Percentiles rank a stretch among this genome's conserved stretches.
Conservation (phyloP, 2,888 invertebrate genomes). For the Sacculina carcini region DNA sequence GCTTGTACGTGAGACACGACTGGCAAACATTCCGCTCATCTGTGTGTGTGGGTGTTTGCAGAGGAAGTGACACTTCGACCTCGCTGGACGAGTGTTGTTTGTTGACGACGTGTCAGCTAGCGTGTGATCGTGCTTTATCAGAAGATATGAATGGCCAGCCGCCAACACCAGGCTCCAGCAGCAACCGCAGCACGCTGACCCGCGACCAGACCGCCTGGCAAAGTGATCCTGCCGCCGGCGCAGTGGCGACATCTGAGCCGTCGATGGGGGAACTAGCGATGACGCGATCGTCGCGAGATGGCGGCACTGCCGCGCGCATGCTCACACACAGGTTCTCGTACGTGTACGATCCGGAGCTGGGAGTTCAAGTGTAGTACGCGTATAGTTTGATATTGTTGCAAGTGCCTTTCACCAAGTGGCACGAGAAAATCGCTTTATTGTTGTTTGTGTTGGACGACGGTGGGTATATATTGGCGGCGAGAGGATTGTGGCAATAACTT, state of each 20-base stretch:
- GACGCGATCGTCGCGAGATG: not conserved
- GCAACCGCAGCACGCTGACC: not conserved
- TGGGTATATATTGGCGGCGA: too few relatives aligned
- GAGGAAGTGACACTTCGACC: slow-evolving; percentile 18
- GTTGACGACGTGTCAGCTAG: slow-evolving; percentile 16
- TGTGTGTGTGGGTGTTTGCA: not conserved
- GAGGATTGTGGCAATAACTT: too few relatives aligned
- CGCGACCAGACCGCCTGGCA: not conserved
- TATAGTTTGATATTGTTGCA: too few relatives aligned
- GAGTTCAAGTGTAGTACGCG: slow-evolving; percentile 15
- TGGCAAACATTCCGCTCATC: not conserved
- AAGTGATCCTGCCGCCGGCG: not conserved
- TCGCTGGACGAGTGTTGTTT: slow-evolving; percentile 87
- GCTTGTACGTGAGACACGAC: too few relatives aligned
- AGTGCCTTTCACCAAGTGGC: too few relatives aligned
- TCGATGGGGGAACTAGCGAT: too few relatives aligned
- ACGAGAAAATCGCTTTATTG: too few relatives aligned
- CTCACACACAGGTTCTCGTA: slow-evolving; percentile 12
- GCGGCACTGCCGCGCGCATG: not conserved
- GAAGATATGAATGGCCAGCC: not conserved
- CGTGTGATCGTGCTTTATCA: slow-evolving; percentile 16
- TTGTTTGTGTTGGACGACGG: too few relatives aligned
- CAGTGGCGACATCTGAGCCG: not conserved
- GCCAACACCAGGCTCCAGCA: not conserved
- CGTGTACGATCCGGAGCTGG: slow-evolving; percentile 14